A percentile compares a stretch with the other conserved stretches of the same genome.
These are phyloP conservation scores for Bubalus kerabau DNA, from an alignment of 2,113 vertebrate genomes.

Conservation along the genomic window DNA sequence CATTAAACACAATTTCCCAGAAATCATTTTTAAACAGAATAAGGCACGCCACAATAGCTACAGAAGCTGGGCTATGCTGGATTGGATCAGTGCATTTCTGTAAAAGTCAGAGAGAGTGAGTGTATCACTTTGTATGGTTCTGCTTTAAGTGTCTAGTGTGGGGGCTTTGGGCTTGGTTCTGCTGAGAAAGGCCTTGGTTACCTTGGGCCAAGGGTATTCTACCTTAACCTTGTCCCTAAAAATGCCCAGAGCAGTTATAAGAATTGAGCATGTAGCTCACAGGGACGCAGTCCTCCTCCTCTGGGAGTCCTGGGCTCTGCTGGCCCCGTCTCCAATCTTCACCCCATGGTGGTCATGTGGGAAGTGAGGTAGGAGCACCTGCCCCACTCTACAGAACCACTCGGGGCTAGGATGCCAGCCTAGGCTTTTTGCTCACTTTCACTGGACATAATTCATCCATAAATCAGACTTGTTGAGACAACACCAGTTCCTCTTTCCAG, in stretches of 20 bases:
- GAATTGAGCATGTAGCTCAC: neutral
- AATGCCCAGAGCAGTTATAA: neutral
- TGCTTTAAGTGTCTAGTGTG: neutral
- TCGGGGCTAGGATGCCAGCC: neutral
- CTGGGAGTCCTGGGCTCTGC: neutral
- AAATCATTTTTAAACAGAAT: neutral
- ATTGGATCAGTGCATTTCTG: neutral
- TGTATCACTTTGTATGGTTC: neutral
- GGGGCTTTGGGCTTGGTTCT: neutral
- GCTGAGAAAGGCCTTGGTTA: neutral
- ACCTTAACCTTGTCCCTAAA: neutral
- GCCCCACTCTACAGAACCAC: neutral
- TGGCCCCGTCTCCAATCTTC: too few species aligned
- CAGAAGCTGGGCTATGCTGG: neutral
- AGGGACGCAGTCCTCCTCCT: neutral
- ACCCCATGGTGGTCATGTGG: accelerated
- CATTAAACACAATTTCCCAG: neutral
- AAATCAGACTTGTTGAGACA: conserved; percentile 34
- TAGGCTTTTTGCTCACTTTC: conserved; percentile 10
- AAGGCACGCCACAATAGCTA: neutral
- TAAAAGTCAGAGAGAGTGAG: neutral
- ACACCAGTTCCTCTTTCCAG: conserved; percentile 34
- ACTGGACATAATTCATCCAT: neutral
- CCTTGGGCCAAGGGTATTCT: neutral
- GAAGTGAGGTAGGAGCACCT: neutral